phyloP scores from a whole-genome alignment of 2,888 invertebrate species.

The Augiades crinisus region DNA sequence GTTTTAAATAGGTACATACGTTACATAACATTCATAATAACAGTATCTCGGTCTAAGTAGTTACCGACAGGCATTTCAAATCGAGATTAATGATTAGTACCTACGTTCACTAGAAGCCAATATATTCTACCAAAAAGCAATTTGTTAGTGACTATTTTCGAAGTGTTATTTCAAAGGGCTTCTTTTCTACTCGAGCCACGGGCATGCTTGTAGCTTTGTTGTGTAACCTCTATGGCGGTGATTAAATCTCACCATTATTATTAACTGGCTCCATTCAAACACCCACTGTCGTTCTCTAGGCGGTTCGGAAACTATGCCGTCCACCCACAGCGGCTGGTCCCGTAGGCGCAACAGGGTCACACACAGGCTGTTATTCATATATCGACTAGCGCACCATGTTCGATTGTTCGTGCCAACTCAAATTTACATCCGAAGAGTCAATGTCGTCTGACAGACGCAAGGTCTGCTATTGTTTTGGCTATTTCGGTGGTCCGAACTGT shows the following conservation, averaged over 20 bases:
- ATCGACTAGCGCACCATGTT: constrained; percentile 67
- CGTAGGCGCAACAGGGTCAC: constrained; percentile 81
- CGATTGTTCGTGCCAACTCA: constrained; percentile 70
- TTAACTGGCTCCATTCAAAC: constrained; percentile 80
- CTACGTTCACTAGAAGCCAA: constrained; percentile 55
- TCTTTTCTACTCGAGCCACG: constrained; percentile 62
- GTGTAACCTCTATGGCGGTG: constrained; percentile 78
- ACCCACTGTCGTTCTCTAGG: constrained; percentile 77
- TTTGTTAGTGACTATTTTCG: constrained; percentile 57
- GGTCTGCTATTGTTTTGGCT: constrained; percentile 74
- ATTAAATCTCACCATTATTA: constrained; percentile 82
- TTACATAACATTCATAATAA: constrained; percentile 2
- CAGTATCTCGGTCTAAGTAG: not conserved
- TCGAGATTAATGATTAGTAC: constrained; percentile 60
- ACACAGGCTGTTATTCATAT: constrained; percentile 71
- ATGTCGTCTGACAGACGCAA: constrained; percentile 68
- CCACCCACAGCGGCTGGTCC: constrained; percentile 77
- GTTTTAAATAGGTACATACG: not conserved
- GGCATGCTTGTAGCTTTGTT: constrained; percentile 74
- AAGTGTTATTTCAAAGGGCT: constrained; percentile 55
- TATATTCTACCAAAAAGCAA: constrained; percentile 51
- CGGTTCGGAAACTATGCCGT: constrained; percentile 78
- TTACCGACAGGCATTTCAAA: constrained; percentile 30
- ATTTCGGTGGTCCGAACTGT: constrained; percentile 69
- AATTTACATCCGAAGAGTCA: constrained; percentile 76